phyloP scores from a whole-genome alignment of 53 echinoderm and acorn worm species.

The Luidia sarsii region DNA sequence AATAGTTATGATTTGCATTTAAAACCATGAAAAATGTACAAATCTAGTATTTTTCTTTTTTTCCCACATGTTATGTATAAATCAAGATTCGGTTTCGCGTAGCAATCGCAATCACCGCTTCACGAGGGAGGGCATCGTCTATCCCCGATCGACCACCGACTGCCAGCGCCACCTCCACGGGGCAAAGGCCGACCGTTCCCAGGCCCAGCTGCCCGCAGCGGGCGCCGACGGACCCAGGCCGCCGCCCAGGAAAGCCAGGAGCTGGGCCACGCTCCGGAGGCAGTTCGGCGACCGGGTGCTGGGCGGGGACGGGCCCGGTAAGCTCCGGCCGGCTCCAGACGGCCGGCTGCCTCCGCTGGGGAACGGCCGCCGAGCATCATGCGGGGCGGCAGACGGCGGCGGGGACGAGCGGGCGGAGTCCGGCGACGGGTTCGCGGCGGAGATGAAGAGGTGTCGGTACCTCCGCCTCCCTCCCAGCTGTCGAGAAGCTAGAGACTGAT shows the following conservation, averaged over 20 bases:
- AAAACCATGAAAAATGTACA: background rate
- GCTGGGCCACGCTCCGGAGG: conserved; percentile 36
- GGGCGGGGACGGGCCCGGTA: background rate
- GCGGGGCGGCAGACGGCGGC: too few species aligned
- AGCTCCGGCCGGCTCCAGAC: background rate
- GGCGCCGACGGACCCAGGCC: too few species aligned
- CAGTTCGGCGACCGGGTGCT: conserved; percentile 17
- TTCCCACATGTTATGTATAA: too few species aligned
- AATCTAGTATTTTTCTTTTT: background rate
- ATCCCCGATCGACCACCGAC: background rate
- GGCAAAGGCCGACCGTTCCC: too few species aligned
- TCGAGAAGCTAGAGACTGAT: too few species aligned
- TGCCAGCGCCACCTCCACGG: conserved; percentile 1
- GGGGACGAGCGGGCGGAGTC: background rate
- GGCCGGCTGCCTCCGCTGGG: background rate
- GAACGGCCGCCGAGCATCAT: too few species aligned
- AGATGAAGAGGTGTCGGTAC: conserved; percentile 28
- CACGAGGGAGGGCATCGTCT: background rate
- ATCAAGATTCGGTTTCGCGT: too few species aligned
- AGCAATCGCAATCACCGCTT: background rate
- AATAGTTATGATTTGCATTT: too few species aligned
- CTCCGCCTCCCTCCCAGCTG: conserved; percentile 19
- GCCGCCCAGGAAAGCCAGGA: background rate
- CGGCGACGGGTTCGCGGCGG: conserved; percentile 2
- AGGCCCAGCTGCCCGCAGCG: too few species aligned